These are phyloP conservation scores for Centroberyx gerrardi DNA, from an alignment of 2,797 vertebrate genomes.

Conservation along the genomic window DNA sequence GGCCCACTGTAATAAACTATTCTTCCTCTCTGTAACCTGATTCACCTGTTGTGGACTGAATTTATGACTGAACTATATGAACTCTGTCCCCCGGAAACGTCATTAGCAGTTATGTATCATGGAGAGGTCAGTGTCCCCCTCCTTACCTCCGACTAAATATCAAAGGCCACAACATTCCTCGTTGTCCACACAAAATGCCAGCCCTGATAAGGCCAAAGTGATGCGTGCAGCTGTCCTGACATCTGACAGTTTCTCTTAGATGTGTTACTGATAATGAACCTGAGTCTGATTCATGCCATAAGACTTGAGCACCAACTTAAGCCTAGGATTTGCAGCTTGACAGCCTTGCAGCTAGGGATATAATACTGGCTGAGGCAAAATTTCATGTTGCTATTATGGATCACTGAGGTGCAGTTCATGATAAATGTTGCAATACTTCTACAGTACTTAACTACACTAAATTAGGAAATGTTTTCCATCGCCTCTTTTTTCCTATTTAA, in stretches of 20 bases:
- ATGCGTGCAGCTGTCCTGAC: background rate
- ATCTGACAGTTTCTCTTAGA: background rate
- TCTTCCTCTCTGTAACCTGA: slow-evolving; percentile 30
- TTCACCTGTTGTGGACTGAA: slow-evolving; percentile 27
- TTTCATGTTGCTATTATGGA: too few species aligned
- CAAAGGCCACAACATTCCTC: slow-evolving; percentile 43
- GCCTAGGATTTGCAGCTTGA: too few species aligned
- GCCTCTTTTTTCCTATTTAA: too few species aligned
- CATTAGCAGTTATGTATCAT: slow-evolving; percentile 33
- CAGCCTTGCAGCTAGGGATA: too few species aligned
- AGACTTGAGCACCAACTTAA: too few species aligned
- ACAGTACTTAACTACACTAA: too few species aligned
- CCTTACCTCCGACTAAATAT: slow-evolving; percentile 37
- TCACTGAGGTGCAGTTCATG: too few species aligned
- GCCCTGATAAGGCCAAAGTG: slow-evolving; percentile 18
- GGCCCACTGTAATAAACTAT: slow-evolving; percentile 21
- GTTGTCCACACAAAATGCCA: slow-evolving; percentile 48
- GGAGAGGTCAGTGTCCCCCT: slow-evolving; percentile 15
- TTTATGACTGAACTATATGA: slow-evolving; percentile 14
- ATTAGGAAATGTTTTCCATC: too few species aligned
- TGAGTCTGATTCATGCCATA: background rate
- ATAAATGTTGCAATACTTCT: too few species aligned
- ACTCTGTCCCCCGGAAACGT: slow-evolving; percentile 22
- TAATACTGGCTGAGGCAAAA: too few species aligned
- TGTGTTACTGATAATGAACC: slow-evolving; percentile 6